Base-by-base conservation (phyloP, 2,797 vertebrate genomes). In the Sebastes itinus region DNA sequence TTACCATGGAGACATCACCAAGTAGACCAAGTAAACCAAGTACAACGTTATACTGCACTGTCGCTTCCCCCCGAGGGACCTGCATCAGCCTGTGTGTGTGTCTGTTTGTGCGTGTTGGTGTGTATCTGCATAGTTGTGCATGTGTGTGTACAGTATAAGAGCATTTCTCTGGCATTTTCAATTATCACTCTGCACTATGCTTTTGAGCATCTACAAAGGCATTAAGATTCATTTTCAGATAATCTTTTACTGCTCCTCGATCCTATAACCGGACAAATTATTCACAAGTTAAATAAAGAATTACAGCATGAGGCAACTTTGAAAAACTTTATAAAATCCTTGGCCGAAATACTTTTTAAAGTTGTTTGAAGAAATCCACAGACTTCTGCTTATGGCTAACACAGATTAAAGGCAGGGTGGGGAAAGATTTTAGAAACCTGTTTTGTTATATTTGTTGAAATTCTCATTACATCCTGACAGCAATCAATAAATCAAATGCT, bases 1-100 rank as follows among this genome's bases (percentile, higher is more conserved):
- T 95, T 94, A 87, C 94, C 92, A 95, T 94, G 93, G 93, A 92
- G 89, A 95, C 90, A 78, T 91, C 89, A 69, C 64, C 84, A 86
- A 89, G 85, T 89, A 87, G 72, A 85, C 76, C 86, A 91, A 87
- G 86, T 83, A 88, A 88, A 91, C 83, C 80, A 74, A 84, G 75
- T 80, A 75, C 64, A 90, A 74, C 38, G 62, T 81, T 88, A 56
- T 63, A 79, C 81, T 73, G 82, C 61, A 35, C 86, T 74, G 79
- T 86, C 58, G 60, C 80, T 81, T n/a, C 35, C 82, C 77, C 78
- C 7, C 16, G 2, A 84, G 77, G 80, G 77, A 84, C 84, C 71
- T 78, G 42, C 75, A 86, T 78, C 77, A 89, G 77, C 52, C 42
- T 38, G 32, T 38, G 32, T 63, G 20, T 63, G 10, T 69, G 52